Evolutionary conservation across 2,888 invertebrate species (phyloP), one percentile per base, ranked within the genome.

Genomic region (Ischnura elegans): DNA sequence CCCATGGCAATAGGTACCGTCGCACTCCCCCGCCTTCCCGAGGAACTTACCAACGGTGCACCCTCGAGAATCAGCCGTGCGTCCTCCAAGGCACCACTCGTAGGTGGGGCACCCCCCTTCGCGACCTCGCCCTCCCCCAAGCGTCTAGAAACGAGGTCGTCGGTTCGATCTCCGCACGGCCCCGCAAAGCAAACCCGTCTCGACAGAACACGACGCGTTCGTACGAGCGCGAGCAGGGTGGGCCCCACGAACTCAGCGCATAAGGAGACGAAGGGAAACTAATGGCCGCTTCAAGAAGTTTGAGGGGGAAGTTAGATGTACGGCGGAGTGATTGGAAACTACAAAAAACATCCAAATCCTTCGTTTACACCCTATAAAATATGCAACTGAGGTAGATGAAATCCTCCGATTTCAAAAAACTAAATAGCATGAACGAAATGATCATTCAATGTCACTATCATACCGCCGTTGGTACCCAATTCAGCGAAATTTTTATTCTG

Each of bases 251-350:
- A n/a, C 42, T 5, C 21, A 42, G 19, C 42, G 42, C 6, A n/a
- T n/a, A 47, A 36, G 42, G n/a, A 3, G 25, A 46, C 3, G 51
- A 55, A 21, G 25, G 51, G 87, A 42, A 36, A 51, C 95, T 95
- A 87, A 87, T 86, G 93, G 86, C 25, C 93, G 47, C 93, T 93
- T 95, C n/a, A n/a, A n/a, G n/a, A n/a, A n/a, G n/a, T n/a, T n/a
- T n/a, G n/a, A n/a, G n/a, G n/a, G n/a, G n/a, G n/a, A n/a, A n/a
- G n/a, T n/a, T n/a, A n/a, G n/a, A n/a, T n/a, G n/a, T n/a, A n/a
- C n/a, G n/a, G n/a, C n/a, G n/a, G n/a, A n/a, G n/a, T n/a, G n/a
- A n/a, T n/a, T n/a, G n/a, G n/a, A n/a, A n/a, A n/a, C n/a, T n/a
- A n/a, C n/a, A n/a, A n/a, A n/a, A n/a, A n/a, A n/a, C n/a, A n/a